Evolutionary conservation across 2,113 vertebrate species (phyloP).

Genomic region (Butorides virescens): DNA sequence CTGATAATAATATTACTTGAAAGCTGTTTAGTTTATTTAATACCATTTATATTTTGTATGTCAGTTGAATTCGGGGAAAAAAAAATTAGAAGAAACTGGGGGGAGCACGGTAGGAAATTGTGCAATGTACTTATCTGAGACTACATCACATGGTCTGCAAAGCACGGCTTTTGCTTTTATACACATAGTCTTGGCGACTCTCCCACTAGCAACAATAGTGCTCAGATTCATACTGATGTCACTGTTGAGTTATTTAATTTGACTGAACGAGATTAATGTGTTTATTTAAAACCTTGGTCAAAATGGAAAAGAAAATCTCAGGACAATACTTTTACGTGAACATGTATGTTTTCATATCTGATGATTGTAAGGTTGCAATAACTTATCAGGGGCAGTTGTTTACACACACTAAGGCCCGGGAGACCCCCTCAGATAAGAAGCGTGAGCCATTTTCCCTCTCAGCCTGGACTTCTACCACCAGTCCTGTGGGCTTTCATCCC

Average conservation of each 20-base stretch:
- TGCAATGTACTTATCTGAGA: constrained; percentile 32
- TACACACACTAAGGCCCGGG: background rate
- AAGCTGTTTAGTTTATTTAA: constrained; percentile 23
- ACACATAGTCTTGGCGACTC: constrained; percentile 42
- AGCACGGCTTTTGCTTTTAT: constrained; percentile 44
- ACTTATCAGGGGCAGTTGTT: constrained; percentile 61
- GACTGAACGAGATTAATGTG: constrained; percentile 62
- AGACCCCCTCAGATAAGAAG: constrained; percentile 50
- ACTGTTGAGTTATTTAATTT: constrained; percentile 71
- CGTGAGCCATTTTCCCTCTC: constrained; percentile 17
- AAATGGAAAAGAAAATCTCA: constrained; percentile 56
- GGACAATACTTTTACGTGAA: constrained; percentile 40
- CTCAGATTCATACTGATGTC: constrained; percentile 71
- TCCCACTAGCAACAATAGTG: constrained; percentile 59
- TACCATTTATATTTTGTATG: background rate
- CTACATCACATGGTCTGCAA: background rate
- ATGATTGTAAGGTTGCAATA: constrained; percentile 44
- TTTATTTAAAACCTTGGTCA: constrained; percentile 71
- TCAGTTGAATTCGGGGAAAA: background rate
- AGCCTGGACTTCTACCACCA: background rate
- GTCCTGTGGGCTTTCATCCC: background rate
- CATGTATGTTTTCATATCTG: constrained; percentile 58
- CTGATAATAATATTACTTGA: constrained; percentile 21
- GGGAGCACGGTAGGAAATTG: background rate
- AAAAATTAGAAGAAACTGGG: background rate